Percentiles rank a stretch among this genome's conserved stretches.
phyloP scores from a whole-genome alignment of 2,888 invertebrate species.

The Andrena chrysosceles region DNA sequence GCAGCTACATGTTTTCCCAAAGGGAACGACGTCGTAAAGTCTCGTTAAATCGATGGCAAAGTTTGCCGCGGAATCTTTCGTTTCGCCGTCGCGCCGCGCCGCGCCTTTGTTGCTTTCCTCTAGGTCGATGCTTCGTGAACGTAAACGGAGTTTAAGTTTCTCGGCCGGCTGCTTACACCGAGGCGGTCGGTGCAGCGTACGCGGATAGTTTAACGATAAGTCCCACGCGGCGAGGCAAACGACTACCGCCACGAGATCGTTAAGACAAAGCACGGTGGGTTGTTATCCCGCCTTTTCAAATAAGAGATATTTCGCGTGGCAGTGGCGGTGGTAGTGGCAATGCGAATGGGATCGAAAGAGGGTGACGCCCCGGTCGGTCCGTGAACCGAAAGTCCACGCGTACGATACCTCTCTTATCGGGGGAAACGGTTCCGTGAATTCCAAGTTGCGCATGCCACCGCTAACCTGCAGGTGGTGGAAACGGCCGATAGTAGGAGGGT shows the following conservation, averaged over 20 bases:
- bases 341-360: constrained; percentile 18
- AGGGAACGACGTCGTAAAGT: constrained; percentile 59
- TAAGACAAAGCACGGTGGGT: too few relatives aligned
- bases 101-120: constrained; percentile 25
- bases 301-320: too few relatives aligned
- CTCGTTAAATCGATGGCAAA: constrained; percentile 48
- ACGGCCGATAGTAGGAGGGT: constrained; percentile 18
- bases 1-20: constrained; percentile 24
- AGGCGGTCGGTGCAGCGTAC: background rate
- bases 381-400: constrained; percentile 32
- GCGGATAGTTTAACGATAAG: too few relatives aligned
- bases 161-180: constrained; percentile 40
- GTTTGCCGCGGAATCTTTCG: constrained; percentile 39
- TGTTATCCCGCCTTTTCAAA: too few relatives aligned
- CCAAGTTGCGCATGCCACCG: constrained; percentile 39
- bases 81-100: constrained; percentile 34
- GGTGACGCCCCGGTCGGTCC: constrained; percentile 17
- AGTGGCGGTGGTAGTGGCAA: background rate
- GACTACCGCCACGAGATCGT: too few relatives aligned
- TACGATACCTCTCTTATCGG: constrained; percentile 35
- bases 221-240: too few relatives aligned
- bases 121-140: constrained; percentile 20
- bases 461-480: constrained; percentile 9
- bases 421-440: constrained; percentile 55
- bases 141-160: constrained; percentile 28